Base-by-base conservation (phyloP, 2,888 invertebrate species). In the Idaea dimidiata region DNA sequence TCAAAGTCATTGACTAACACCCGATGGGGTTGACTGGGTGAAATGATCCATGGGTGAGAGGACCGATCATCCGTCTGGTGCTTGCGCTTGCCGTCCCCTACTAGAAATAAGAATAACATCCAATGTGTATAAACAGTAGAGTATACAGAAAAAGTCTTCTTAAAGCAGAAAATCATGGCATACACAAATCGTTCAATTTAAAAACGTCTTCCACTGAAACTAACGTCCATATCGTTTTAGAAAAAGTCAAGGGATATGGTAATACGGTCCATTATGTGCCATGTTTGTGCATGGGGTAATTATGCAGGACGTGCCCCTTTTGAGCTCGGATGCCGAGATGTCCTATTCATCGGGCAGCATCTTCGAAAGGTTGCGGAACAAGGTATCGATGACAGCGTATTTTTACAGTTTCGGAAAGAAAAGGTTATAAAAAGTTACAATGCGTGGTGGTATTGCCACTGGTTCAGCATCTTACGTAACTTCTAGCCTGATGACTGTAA, bases 271-370 rank as follows among this genome's bases (percentile, higher is more conserved):
- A 43, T 43, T 43, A 43, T 43, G 43, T 43, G 43, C 43, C 43
- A 43, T 43, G 32, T 53, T 43, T 54, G 77, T 80, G 74, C 75
- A 80, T 78, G 74, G 75, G 72, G 79, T 82, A 84, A 85, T 87
- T 86, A 86, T 85, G 82, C 82, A 75, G 78, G 76, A 71, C 71
- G 67, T 65, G 73, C 67, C 66, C 77, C 76, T 75, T 78, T 75
- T 77, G 70, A 71, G 73, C 75, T 80, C 76, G 79, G 82, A 83
- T 79, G 59, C 65, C 71, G 66, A 61, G 69, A 72, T 43, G 59
- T 67, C 59, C 62, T 66, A 66, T 67, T 71, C 71, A 69, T 67
- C 69, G 70, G 67, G 71, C 64, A 58, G 69, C 66, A 59, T 66
- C 57, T 57, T 62, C 58, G 58, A 60, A 18, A 62, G 64, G 6